These are phyloP conservation scores for Platyrinchus mystaceus DNA, from an alignment of 2,797 vertebrate genomes.

Conservation along the genomic window DNA sequence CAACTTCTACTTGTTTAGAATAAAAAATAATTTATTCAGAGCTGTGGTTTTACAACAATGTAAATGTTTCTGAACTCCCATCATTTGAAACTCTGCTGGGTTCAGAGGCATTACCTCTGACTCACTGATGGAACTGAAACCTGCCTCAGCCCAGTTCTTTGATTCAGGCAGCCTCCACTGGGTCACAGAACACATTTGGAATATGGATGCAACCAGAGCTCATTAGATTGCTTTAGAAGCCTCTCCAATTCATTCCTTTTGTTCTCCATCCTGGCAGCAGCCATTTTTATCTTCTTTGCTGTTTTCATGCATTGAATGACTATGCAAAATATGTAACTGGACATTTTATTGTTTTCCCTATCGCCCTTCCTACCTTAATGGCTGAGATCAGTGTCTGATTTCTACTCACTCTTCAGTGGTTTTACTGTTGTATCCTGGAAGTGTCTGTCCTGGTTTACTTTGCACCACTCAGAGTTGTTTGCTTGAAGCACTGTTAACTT, in stretches of 20 bases:
- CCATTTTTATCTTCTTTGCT: neutral
- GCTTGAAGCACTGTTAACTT: slow-evolving; percentile 60
- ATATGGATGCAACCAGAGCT: neutral
- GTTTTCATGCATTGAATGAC: slow-evolving; percentile 12
- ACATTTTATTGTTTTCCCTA: neutral
- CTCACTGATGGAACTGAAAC: neutral
- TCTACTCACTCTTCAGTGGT: neutral
- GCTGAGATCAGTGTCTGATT: neutral
- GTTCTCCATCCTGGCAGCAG: slow-evolving; percentile 4
- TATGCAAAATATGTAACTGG: slow-evolving; percentile 45
- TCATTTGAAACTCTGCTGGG: neutral
- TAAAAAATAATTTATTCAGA: neutral
- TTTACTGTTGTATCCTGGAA: slow-evolving; percentile 53
- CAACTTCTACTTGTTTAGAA: neutral
- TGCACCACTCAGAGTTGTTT: slow-evolving; percentile 67
- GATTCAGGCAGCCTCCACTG: neutral
- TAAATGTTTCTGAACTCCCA: neutral
- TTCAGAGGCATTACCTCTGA: neutral
- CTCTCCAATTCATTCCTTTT: slow-evolving; percentile 4
- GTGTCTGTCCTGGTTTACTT: slow-evolving; percentile 65
- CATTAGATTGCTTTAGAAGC: neutral
- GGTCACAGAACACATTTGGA: neutral
- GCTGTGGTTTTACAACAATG: neutral
- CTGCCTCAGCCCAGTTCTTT: neutral
- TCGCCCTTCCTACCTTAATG: neutral